A percentile compares a stretch with the other conserved stretches of the same genome.
These are phyloP conservation scores for Ramphastos sulfuratus DNA, from an alignment of 2,113 vertebrate genomes.

Conservation along the genomic window DNA sequence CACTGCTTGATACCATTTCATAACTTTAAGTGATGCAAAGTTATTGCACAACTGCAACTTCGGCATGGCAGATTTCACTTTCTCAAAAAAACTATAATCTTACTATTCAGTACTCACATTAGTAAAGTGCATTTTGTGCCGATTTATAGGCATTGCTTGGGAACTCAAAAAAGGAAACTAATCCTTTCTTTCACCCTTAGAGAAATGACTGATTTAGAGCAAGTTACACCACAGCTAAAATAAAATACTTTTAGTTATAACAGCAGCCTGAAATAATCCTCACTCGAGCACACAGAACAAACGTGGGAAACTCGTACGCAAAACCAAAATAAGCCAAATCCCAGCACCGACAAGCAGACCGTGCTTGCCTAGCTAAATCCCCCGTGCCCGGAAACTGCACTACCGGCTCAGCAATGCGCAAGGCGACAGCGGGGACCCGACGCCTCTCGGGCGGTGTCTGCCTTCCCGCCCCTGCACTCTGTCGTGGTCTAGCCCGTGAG, in stretches of 20 bases:
- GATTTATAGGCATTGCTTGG: neutral
- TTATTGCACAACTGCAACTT: neutral
- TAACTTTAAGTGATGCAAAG: neutral
- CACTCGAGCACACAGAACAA: fast-evolving
- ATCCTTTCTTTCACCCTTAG: neutral
- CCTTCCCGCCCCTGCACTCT: neutral
- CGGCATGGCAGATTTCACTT: neutral
- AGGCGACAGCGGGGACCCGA: neutral
- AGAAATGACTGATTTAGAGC: neutral
- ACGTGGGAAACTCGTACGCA: fast-evolving
- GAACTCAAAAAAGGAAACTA: neutral
- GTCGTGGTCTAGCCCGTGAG: neutral
- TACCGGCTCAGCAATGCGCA: neutral
- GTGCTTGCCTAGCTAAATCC: neutral
- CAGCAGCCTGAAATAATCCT: fast-evolving
- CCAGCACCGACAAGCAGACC: neutral
- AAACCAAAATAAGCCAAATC: neutral
- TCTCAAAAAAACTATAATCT: neutral
- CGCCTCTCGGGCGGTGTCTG: too few relatives aligned
- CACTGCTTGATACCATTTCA: neutral
- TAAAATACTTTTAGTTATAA: neutral
- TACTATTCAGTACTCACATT: neutral
- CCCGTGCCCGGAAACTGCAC: neutral
- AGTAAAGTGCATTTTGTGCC: neutral
- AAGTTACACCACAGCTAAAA: neutral